Evolutionary conservation across 2,888 invertebrate species (phyloP).

Genomic region (Margaritifera margaritifera): DNA sequence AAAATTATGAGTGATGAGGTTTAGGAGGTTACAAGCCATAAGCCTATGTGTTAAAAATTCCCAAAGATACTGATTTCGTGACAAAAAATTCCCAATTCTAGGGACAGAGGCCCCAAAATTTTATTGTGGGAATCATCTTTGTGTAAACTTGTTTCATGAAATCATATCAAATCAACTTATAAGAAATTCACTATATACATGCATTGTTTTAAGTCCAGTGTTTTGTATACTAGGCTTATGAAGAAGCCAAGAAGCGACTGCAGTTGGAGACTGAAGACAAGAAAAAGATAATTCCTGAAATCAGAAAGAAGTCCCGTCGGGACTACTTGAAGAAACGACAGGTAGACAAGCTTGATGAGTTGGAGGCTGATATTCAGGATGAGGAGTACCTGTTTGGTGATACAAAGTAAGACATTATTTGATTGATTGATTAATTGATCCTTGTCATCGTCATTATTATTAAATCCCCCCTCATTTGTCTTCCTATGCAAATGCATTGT

Average conservation of each 20-base stretch:
- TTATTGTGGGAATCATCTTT: no score
- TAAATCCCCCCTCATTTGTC: no score
- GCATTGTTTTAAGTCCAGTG: not conserved
- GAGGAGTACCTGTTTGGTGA: constrained; percentile 96
- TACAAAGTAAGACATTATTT: constrained; percentile 80
- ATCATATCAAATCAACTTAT: no score
- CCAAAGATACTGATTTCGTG: no score
- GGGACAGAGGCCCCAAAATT: no score
- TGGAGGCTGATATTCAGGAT: constrained; percentile 95
- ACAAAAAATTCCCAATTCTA: no score
- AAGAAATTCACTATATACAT: no score
- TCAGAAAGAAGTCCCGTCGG: constrained; percentile 91
- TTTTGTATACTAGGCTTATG: constrained; percentile 62
- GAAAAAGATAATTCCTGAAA: constrained; percentile 88
- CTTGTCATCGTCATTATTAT: not conserved
- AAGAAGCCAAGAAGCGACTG: constrained; percentile 91
- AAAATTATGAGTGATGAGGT: no score
- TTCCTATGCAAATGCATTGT: no score
- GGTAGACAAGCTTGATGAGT: constrained; percentile 94
- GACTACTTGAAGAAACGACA: constrained; percentile 96
- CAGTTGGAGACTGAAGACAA: constrained; percentile 90
- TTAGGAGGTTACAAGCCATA: no score
- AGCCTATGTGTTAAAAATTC: no score
- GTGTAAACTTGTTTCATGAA: no score
- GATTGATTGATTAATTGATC: not conserved